A percentile compares a stretch with the other conserved stretches of the same genome.
Conservation (phyloP, 2,797 vertebrate genomes). For the Rhinatrema bivittatum region DNA sequence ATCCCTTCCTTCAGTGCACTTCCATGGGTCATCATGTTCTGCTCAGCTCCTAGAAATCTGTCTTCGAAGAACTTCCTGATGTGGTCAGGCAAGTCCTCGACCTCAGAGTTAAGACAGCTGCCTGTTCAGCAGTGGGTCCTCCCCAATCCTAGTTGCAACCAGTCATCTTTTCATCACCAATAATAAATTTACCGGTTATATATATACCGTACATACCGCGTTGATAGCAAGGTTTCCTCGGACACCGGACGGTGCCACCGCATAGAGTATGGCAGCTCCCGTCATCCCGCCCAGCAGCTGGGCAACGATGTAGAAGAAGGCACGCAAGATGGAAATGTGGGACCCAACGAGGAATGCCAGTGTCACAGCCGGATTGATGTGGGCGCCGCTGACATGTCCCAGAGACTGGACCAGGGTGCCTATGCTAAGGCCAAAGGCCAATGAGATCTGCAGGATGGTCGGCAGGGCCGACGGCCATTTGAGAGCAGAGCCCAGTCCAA, state of each 20-base stretch:
- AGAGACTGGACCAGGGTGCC: slow-evolving; percentile 53
- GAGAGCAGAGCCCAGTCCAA: slow-evolving; percentile 60
- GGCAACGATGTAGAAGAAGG: slow-evolving; percentile 47
- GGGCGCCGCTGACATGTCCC: slow-evolving; percentile 55
- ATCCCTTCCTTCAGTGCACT: too few relatives aligned
- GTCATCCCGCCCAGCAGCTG: slow-evolving; percentile 58
- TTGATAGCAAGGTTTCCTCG: slow-evolving; percentile 61
- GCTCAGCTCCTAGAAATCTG: too few relatives aligned
- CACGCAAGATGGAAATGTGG: slow-evolving; percentile 59
- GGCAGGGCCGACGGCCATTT: slow-evolving; percentile 60
- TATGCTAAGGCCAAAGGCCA: slow-evolving; percentile 62
- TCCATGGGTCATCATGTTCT: too few relatives aligned
- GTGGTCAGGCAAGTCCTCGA: not conserved
- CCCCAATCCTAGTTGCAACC: too few relatives aligned
- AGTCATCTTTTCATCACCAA: too few relatives aligned
- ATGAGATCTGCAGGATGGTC: slow-evolving; percentile 53
- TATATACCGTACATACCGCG: too few relatives aligned
- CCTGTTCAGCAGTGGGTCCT: not conserved
- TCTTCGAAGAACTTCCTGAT: too few relatives aligned
- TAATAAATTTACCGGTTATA: too few relatives aligned
- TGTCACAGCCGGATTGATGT: slow-evolving; percentile 61
- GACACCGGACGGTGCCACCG: slow-evolving; percentile 37
- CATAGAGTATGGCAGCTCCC: slow-evolving; percentile 55
- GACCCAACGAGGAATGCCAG: slow-evolving; percentile 60
- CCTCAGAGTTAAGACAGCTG: not conserved